Evolutionary conservation across 2,888 invertebrate genomes (phyloP).

Genomic region (Tenthredo mesomela): DNA sequence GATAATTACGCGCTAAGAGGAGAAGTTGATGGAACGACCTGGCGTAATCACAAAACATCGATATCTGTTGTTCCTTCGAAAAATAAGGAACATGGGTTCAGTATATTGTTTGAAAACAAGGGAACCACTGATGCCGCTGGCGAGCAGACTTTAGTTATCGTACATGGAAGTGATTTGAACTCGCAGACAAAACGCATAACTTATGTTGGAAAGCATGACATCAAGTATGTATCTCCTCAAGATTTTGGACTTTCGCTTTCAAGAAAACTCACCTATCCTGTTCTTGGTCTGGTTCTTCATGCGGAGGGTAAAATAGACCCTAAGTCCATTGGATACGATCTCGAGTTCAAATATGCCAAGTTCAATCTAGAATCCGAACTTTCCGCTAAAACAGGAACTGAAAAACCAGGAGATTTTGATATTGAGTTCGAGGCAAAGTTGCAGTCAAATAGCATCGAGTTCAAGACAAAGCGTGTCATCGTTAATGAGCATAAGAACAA

Average conservation of each 20-base stretch:
- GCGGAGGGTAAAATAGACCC: conserved; percentile 81
- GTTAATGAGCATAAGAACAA: conserved; percentile 82
- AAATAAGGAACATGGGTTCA: conserved; percentile 83
- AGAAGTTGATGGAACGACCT: conserved; percentile 77
- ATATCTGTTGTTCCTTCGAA: conserved; percentile 81
- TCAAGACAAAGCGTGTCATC: conserved; percentile 81
- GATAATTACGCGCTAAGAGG: conserved; percentile 78
- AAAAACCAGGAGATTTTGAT: conserved; percentile 79
- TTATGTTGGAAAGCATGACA: conserved; percentile 72
- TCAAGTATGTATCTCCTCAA: conserved; percentile 62
- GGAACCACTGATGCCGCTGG: conserved; percentile 61
- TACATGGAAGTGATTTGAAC: conserved; percentile 83
- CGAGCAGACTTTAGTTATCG: conserved; percentile 80
- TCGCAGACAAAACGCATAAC: conserved; percentile 81
- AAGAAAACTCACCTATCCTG: conserved; percentile 75
- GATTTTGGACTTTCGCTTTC: conserved; percentile 80
- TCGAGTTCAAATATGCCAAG: conserved; percentile 81
- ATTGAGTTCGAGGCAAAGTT: conserved; percentile 80
- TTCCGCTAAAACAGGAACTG: conserved; percentile 76
- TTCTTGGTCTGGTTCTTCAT: conserved; percentile 69
- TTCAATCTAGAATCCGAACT: conserved; percentile 80
- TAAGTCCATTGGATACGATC: conserved; percentile 80
- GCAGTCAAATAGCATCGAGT: conserved; percentile 79
- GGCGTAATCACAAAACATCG: conserved; percentile 78
- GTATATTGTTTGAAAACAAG: conserved; percentile 81